Evolutionary conservation across 2,113 vertebrate species (phyloP), one percentile per base, ranked within the genome.

Genomic region (Miniopterus natalensis): DNA sequence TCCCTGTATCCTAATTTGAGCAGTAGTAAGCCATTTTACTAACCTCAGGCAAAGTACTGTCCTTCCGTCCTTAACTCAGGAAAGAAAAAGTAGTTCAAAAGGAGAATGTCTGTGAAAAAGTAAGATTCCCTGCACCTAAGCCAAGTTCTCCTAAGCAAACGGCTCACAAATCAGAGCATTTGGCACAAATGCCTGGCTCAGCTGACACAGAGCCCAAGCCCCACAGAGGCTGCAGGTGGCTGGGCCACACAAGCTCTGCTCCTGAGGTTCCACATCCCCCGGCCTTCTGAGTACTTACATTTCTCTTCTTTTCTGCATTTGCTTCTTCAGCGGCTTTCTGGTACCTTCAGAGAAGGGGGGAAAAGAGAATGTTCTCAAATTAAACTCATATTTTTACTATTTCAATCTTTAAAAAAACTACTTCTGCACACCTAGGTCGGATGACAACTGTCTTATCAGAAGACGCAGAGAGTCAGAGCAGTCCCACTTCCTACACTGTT

Each of bases 281-380:
- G 23, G 57, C 80, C 45, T 94, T 66, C 78, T 47, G 92, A 96
- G 95, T 97, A 98, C 98, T 98, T 97, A 99, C 99, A 84, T 25
- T 98, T 96, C 92, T 98, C 95, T 92, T 99, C 74, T 98, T 99
- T 55, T 99, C 99, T 74, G 96, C 94, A 66, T 97, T 97, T 36
- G 98, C 97, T 97, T 99, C 99, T 93, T 99, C 98, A 75, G 99
- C 99, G 27, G 99, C 99, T 91, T 98, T 99, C 97, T 99, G 99
- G 94, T 99, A 99, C 97, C 99, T 99, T 97, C 59, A 81, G 75
- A 95, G 95, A 36, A 86, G 88, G 17, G n/a, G 57, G 5, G 21
- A 17, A 15, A 9, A 63, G 13, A 95, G 55, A 80, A 45, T 4
- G 18, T 89, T 17, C 25, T 96, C 45, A 91, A 86, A 57, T 97